These are phyloP conservation scores for Formica selysi DNA, from an alignment of 1,140 invertebrate species.

Conservation along the genomic window DNA sequence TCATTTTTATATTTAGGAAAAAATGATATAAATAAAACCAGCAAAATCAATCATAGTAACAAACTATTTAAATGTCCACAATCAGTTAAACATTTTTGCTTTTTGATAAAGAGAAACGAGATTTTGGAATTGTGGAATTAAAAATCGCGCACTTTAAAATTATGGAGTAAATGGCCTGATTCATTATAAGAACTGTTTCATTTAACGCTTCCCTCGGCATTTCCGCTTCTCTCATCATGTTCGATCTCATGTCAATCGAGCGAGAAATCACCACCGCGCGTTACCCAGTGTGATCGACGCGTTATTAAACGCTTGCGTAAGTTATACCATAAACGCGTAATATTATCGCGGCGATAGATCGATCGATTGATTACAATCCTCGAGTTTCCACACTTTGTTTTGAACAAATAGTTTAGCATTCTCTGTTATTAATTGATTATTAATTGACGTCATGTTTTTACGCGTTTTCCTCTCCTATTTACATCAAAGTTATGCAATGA, in stretches of 20 bases:
- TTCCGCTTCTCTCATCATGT: background rate
- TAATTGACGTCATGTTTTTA: background rate
- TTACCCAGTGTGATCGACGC: too few species aligned
- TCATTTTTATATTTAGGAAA: background rate
- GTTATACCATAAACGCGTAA: background rate
- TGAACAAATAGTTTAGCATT: constrained; percentile 5
- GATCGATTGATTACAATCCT: background rate
- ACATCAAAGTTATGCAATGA: constrained; percentile 1
- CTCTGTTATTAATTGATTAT: background rate
- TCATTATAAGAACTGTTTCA: background rate
- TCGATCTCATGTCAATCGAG: background rate
- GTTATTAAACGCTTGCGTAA: background rate
- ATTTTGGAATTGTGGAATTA: background rate
- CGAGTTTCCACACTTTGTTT: background rate
- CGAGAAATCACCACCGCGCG: background rate
- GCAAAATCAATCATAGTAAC: background rate
- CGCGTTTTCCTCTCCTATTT: constrained; percentile 3
- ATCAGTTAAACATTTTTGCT: background rate
- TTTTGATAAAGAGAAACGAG: background rate
- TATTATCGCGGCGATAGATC: background rate
- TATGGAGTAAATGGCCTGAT: background rate
- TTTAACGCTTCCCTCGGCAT: background rate
- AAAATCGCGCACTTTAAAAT: background rate
- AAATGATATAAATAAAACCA: background rate
- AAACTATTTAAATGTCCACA: background rate